Evolutionary conservation across 1,140 invertebrate species (phyloP), one percentile per base, ranked within the genome.

Genomic region (Sitophilus oryzae): DNA sequence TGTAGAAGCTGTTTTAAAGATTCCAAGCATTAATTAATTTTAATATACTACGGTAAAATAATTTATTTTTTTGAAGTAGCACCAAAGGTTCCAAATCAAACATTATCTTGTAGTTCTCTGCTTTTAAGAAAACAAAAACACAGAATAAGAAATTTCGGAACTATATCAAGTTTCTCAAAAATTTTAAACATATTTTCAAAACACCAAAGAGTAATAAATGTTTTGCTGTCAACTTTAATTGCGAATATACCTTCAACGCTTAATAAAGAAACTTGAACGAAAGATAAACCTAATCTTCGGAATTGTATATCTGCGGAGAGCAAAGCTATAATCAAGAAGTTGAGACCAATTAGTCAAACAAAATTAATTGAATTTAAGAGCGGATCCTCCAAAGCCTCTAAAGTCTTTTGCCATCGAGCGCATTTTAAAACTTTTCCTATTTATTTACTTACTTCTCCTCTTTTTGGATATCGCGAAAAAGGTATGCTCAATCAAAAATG

Each of bases 271-370:
- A 49, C n/a, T 21, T 49, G 19, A 22, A 20, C 18, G 30, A 34
- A 34, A 37, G n/a, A 21, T 30, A 46, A 46, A 46, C 21, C 23
- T 46, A 14, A 30, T 2, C 43, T 30, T 30, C 25, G 23, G 43
- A 30, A 46, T 25, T 25, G 11, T 30, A 21, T 25, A 46, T 20
- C 43, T 46, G 43, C 8, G 8, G 23, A 46, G n/a, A n/a, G 14
- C 6, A 46, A 46, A 46, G 43, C 15, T 46, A 46, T 46, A 23
- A 46, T 46, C 43, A 30, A 25, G 43, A 30, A 46, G 8, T 46
- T 46, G 14, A 16, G 22, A 15, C 43, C 23, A 46, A 46, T 30
- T 46, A 46, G 43, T 46, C 43, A 46, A 46, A 21, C 11, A 21
- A 15, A 46, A 46, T 23, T 46, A 46, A 46, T 46, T 30, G 43